A percentile compares a stretch with the other conserved stretches of the same genome.
Conservation (phyloP, 2,888 invertebrate genomes). For the Elegia similella region DNA sequence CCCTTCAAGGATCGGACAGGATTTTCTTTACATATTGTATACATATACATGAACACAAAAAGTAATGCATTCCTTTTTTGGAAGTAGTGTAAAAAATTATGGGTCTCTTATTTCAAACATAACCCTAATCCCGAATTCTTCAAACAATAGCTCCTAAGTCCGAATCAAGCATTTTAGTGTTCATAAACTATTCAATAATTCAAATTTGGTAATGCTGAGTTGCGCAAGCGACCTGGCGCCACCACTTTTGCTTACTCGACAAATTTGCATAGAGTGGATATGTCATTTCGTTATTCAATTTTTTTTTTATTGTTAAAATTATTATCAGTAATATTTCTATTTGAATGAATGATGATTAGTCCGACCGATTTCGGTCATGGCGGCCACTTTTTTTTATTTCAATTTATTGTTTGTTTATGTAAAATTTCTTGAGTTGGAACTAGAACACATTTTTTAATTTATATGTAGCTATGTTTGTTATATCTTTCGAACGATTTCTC, state of each 20-base stretch:
- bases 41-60: background rate
- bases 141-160: constrained; percentile 34
- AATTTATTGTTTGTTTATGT: no score
- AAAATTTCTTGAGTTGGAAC: no score
- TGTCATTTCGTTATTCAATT: constrained; percentile 1
- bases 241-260: constrained; percentile 38
- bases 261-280: constrained; percentile 36
- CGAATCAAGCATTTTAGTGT: constrained; percentile 54
- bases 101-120: constrained; percentile 19
- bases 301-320: background rate
- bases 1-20: no score
- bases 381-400: no score
- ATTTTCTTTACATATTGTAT: no score
- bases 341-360: no score
- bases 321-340: no score
- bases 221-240: constrained; percentile 69
- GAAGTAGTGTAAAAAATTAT: background rate
- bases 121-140: constrained; percentile 17
- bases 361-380: no score
- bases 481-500: no score
- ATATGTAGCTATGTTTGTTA: no score
- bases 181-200: constrained; percentile 60
- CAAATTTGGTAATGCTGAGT: constrained; percentile 63
- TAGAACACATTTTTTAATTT: no score
- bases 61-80: background rate